Conservation (phyloP, 2,888 invertebrate species). For the Parasteatoda lunata region DNA sequence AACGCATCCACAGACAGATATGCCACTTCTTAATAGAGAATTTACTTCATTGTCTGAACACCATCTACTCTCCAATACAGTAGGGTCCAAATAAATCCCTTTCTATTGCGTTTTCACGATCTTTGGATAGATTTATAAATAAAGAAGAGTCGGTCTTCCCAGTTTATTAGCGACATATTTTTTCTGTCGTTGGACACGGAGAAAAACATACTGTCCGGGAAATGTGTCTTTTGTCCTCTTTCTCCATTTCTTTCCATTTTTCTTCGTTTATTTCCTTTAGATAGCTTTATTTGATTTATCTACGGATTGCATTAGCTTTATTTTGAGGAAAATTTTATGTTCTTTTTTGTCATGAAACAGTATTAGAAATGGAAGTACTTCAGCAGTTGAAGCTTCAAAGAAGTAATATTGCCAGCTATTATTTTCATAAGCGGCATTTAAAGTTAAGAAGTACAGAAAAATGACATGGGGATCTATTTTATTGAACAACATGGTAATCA, state of each 20-base stretch:
- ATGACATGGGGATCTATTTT: too few species aligned
- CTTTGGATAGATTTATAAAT: not conserved
- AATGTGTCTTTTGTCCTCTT: not conserved
- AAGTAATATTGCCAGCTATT: too few species aligned
- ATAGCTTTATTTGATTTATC: not conserved
- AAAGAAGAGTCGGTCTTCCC: not conserved
- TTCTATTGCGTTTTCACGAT: not conserved
- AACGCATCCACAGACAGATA: not conserved
- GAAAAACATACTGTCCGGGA: not conserved
- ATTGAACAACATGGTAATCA: too few species aligned
- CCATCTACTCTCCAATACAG: not conserved
- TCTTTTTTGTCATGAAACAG: too few species aligned
- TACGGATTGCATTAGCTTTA: too few species aligned
- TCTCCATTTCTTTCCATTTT: not conserved
- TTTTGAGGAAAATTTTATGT: too few species aligned
- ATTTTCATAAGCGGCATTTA: too few species aligned
- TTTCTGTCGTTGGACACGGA: not conserved
- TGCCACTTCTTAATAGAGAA: not conserved
- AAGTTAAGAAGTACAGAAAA: too few species aligned
- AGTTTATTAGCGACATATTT: constrained; percentile 1
- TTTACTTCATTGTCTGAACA: not conserved
- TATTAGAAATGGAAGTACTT: too few species aligned
- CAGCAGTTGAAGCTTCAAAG: too few species aligned
- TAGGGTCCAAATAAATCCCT: not conserved
- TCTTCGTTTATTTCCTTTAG: not conserved